Base-by-base conservation (phyloP, 2,888 invertebrate species). In the Alcis repandata region DNA sequence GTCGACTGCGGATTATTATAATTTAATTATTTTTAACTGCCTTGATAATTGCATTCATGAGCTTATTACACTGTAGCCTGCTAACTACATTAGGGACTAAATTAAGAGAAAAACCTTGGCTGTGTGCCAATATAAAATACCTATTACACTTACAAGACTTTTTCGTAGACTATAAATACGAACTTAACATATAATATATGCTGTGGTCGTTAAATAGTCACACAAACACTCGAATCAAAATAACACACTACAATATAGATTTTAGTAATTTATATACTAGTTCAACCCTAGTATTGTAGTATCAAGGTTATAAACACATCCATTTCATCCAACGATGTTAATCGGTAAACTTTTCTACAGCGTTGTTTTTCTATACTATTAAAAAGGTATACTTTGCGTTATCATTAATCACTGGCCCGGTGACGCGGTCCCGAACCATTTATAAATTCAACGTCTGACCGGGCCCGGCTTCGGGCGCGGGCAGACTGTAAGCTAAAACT, bases 381-480 rank as follows among this genome's bases (percentile, higher is more conserved):
- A 51, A 56, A 62, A 49, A 49, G 40, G 48, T 38, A 45, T 19
- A 43, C 17, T 51, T 43, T 38, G 15, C 11, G 45, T 62, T 43
- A 43, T 58, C 57, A 63, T 58, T 58, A 40, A 58, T 58, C 53
- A 59, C 33, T 46, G 45, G 38, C 22, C 11, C 19, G 17, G 33
- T 53, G 46, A 59, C 51, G 13, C 32, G 51, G 45, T 27, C 43
- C 45, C 36, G 3, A 54, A 54, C 49, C 57, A 45, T 63, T 63
- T 57, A 63, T 63, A 63, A 63, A 64, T 64, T 64, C 54, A 57
- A 33, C 45, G 45, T 22, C 56, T 48, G 53, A 53, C 32, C 57
- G 43, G 22, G 27, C 57, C 27, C 27, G n/a, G n/a, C n/a, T n/a
- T n/a, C n/a, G n/a, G n/a, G n/a, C n/a, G n/a, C n/a, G n/a, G n/a